Conservation (phyloP, 2,113 vertebrate species). For the Grus americana region DNA sequence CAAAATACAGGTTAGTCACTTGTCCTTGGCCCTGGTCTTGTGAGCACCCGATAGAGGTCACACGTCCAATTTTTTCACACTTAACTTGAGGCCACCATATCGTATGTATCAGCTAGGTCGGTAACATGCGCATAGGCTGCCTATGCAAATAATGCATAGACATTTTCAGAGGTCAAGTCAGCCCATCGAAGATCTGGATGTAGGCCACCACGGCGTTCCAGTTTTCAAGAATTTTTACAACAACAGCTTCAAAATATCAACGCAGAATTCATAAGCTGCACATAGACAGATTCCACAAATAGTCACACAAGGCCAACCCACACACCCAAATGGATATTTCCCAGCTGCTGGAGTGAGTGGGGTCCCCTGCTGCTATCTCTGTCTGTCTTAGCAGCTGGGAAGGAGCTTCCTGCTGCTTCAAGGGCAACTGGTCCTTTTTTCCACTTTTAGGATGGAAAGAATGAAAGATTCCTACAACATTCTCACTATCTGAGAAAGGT, state of each 20-base stretch:
- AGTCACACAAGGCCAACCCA: slow-evolving; percentile 47
- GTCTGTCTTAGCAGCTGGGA: slow-evolving; percentile 30
- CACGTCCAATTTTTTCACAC: neutral
- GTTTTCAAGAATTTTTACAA: slow-evolving; percentile 21
- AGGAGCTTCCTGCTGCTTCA: neutral
- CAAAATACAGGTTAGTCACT: neutral
- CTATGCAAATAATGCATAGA: neutral
- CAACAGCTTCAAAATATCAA: slow-evolving; percentile 50
- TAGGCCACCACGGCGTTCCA: neutral
- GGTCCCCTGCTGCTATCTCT: slow-evolving; percentile 1
- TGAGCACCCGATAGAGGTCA: neutral
- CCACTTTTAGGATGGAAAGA: neutral
- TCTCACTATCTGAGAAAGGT: neutral
- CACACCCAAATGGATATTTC: slow-evolving; percentile 54
- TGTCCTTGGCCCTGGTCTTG: neutral
- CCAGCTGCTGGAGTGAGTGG: slow-evolving; percentile 41
- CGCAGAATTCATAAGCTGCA: neutral
- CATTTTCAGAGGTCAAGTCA: neutral
- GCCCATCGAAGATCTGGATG: neutral
- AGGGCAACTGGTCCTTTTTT: neutral
- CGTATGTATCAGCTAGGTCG: neutral
- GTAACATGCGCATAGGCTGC: neutral
- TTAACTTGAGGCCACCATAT: neutral
- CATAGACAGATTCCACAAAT: slow-evolving; percentile 44
- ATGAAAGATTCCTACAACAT: neutral